Percentiles rank a stretch among this genome's conserved stretches.
phyloP scores from a whole-genome alignment of 2,888 invertebrate genomes.

The Cryptops parisi region DNA sequence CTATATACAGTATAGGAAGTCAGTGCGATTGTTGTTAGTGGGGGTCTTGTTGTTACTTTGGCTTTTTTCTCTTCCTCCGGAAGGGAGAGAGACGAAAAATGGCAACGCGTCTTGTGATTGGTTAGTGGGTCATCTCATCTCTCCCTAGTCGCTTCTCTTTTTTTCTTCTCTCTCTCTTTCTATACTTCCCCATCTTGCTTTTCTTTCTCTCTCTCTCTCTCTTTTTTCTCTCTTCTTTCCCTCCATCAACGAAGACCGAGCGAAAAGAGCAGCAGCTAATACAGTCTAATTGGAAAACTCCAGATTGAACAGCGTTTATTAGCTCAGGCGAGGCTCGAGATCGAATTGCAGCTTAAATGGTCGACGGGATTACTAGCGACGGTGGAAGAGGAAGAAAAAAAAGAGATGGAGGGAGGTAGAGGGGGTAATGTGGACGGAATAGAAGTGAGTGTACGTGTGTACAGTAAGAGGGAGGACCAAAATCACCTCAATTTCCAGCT shows the following conservation, averaged over 20 bases:
- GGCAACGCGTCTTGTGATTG: too few relatives aligned
- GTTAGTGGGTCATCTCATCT: too few relatives aligned
- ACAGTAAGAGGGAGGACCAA: too few relatives aligned
- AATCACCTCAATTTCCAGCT: too few relatives aligned
- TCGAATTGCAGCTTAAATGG: slow-evolving; percentile 1
- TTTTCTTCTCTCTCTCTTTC: neutral
- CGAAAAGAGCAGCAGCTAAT: neutral
- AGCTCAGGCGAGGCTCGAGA: neutral
- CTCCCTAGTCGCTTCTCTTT: too few relatives aligned
- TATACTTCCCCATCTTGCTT: neutral
- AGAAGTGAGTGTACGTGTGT: neutral
- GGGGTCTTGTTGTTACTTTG: too few relatives aligned
- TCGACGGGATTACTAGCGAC: neutral
- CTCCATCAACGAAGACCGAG: neutral
- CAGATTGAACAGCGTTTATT: slow-evolving; percentile 4
- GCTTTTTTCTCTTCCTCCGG: too few relatives aligned
- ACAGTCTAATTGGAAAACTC: neutral
- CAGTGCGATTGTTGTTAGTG: too few relatives aligned
- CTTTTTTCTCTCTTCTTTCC: neutral
- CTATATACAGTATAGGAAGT: too few relatives aligned
- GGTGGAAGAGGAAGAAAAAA: neutral
- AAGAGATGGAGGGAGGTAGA: too few relatives aligned
- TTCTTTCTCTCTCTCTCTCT: neutral
- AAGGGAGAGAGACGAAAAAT: too few relatives aligned
- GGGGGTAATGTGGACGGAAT: neutral